A percentile compares a stretch with the other conserved stretches of the same genome.
phyloP scores from a whole-genome alignment of 2,797 vertebrate species.

The Pogonophryne albipinna region DNA sequence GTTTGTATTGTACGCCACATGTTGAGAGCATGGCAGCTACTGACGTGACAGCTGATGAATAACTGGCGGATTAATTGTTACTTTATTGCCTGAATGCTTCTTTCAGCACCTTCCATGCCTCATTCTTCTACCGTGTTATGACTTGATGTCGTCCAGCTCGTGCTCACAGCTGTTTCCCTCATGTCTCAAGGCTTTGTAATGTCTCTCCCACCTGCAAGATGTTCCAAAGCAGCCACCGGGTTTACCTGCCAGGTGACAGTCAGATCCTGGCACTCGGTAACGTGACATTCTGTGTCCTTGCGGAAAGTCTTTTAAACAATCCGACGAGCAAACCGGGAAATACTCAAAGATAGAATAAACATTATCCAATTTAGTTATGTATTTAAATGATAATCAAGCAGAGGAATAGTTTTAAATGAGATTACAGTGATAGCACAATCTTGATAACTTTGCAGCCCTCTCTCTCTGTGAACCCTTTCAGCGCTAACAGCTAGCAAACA shows the following conservation, averaged over 20 bases:
- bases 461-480: neutral
- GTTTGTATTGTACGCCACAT: neutral
- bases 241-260: neutral
- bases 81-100: neutral
- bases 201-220: constrained; percentile 16
- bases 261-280: neutral
- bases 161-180: neutral
- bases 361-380: accelerated
- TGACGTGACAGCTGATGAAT: neutral
- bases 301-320: neutral
- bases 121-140: neutral
- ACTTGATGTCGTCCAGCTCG: neutral
- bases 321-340: neutral
- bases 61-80: neutral
- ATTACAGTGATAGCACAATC: constrained; percentile 13
- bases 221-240: neutral
- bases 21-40: neutral
- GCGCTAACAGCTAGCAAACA: neutral
- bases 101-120: neutral
- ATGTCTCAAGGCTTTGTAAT: neutral
- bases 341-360: neutral
- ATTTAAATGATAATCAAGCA: constrained; percentile 9
- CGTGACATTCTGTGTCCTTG: constrained; percentile 15
- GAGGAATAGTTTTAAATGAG: neutral
- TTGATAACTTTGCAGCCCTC: neutral